Evolutionary conservation across 2,113 vertebrate species (phyloP).

Genomic region (Falcunculus frontatus): DNA sequence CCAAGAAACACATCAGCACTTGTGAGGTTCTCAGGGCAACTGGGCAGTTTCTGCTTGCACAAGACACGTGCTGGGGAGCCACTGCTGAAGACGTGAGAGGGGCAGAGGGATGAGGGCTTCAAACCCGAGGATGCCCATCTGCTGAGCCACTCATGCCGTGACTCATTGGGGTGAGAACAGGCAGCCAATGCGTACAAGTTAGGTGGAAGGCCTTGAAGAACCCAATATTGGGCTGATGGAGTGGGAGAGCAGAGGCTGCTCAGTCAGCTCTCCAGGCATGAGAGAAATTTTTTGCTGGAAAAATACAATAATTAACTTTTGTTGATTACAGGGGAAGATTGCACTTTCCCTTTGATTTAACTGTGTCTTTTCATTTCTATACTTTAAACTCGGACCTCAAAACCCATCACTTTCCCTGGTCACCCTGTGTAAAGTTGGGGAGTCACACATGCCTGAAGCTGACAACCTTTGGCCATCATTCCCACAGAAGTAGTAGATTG

Average conservation of each 20-base stretch:
- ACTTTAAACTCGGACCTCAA: not conserved
- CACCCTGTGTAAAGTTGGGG: not conserved
- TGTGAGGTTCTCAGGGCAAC: accelerated
- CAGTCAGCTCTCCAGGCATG: not conserved
- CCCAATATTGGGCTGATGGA: not conserved
- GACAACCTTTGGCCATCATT: accelerated
- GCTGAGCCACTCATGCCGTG: not conserved
- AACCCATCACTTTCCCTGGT: not conserved
- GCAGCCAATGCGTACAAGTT: accelerated
- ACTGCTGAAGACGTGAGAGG: accelerated
- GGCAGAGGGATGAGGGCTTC: not conserved
- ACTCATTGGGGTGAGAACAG: not conserved
- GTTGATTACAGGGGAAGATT: not conserved
- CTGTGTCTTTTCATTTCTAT: not conserved
- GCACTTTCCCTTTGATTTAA: not conserved
- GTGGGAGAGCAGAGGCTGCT: accelerated
- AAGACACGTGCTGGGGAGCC: accelerated
- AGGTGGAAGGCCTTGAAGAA: not conserved
- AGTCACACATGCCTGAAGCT: accelerated
- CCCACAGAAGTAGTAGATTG: not conserved
- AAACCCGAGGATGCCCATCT: accelerated
- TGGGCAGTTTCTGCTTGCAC: not conserved
- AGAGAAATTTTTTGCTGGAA: not conserved
- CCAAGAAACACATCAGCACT: not conserved
- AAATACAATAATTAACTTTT: not conserved